Percentiles rank a stretch among this genome's conserved stretches.
phyloP scores from a whole-genome alignment of 2,888 invertebrate genomes.

The Dyspetes luteomarginatus region DNA sequence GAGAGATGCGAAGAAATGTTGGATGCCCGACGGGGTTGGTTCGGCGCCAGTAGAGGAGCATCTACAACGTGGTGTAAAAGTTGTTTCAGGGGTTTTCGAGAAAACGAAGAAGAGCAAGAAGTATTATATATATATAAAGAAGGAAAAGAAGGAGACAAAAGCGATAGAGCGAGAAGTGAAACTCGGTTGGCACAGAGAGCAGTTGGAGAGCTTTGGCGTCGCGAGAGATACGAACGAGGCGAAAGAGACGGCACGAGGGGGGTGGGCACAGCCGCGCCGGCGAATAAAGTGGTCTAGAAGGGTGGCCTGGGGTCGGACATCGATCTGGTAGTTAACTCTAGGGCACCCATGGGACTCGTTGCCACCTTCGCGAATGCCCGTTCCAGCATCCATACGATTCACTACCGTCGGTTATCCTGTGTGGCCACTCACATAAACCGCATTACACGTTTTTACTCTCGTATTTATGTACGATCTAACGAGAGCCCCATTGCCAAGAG shows the following conservation, averaged over 20 bases:
- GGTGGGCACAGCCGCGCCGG: slow-evolving; percentile 36
- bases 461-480: slow-evolving; percentile 72
- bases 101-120: slow-evolving; percentile 46
- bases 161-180: slow-evolving; percentile 49
- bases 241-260: slow-evolving; percentile 11
- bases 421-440: slow-evolving; percentile 69
- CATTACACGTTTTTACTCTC: slow-evolving; percentile 71
- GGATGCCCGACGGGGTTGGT: slow-evolving; percentile 61
- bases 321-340: slow-evolving; percentile 82
- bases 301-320: slow-evolving; percentile 78
- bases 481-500: slow-evolving; percentile 37
- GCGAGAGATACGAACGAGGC: background rate
- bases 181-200: slow-evolving; percentile 29
- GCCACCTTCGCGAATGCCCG: slow-evolving; percentile 76
- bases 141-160: slow-evolving; percentile 5
- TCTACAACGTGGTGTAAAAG: slow-evolving; percentile 40
- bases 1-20: slow-evolving; percentile 20
- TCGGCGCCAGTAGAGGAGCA: slow-evolving; percentile 30
- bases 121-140: too few relatives aligned
- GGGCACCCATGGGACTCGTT: slow-evolving; percentile 82
- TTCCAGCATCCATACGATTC: slow-evolving; percentile 70
- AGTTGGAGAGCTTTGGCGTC: slow-evolving; percentile 43
- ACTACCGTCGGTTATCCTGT: slow-evolving; percentile 67
- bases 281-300: slow-evolving; percentile 64
- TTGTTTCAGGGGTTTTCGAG: slow-evolving; percentile 55